Conservation (phyloP, 2,888 invertebrate species). For the Julus scandinavius region DNA sequence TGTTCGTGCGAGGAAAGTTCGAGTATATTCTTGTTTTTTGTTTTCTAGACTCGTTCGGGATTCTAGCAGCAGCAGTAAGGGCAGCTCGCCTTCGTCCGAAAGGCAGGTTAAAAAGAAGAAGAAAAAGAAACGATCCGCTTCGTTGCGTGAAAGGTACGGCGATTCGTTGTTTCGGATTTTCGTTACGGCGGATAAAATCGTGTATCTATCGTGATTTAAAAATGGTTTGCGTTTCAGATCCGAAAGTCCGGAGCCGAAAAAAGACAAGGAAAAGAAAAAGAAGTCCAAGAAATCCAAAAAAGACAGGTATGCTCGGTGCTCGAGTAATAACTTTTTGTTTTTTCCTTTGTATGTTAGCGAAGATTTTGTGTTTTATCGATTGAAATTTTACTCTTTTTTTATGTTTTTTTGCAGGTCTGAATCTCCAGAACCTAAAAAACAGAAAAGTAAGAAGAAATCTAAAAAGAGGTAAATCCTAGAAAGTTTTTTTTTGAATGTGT, state of each 20-base stretch:
- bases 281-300: slow-evolving; percentile 77
- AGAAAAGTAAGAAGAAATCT: slow-evolving; percentile 48
- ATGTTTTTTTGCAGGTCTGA: neutral
- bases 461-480: neutral
- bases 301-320: slow-evolving; percentile 70
- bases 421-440: slow-evolving; percentile 47
- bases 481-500: neutral
- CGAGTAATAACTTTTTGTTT: too few species aligned
- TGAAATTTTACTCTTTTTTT: neutral
- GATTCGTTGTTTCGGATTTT: neutral
- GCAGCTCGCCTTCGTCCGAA: slow-evolving; percentile 34
- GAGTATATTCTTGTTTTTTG: neutral
- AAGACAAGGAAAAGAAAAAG: slow-evolving; percentile 67
- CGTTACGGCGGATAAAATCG: neutral
- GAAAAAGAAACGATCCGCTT: slow-evolving; percentile 63
- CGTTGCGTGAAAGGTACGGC: slow-evolving; percentile 2
- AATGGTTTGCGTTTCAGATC: slow-evolving; percentile 45
- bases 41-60: neutral
- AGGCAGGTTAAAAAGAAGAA: slow-evolving; percentile 65
- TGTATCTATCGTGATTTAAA: neutral
- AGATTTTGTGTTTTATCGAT: neutral
- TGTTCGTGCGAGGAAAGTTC: neutral
- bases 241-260: slow-evolving; percentile 63
- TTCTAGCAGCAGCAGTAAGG: slow-evolving; percentile 2
- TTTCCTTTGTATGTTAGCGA: neutral